Percentiles rank a stretch among this genome's conserved stretches.
Evolutionary conservation across 2,888 invertebrate species (phyloP).

Genomic region (Pristionchus fissidentatus): DNA sequence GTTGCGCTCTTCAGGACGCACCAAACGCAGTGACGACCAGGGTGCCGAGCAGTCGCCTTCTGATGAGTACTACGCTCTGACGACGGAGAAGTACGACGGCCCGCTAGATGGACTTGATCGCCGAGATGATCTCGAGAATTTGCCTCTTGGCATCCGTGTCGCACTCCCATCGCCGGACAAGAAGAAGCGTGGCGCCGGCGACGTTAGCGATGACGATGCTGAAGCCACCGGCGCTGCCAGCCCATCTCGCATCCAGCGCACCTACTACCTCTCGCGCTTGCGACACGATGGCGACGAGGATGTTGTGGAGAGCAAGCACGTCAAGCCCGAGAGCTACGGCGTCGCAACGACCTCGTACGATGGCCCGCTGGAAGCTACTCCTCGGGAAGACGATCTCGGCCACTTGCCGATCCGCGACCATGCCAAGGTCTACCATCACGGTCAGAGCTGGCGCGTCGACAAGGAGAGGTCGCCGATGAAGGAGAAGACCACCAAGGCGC

Average conservation of each 20-base stretch:
- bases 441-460: constrained; percentile 39
- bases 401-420: constrained; percentile 28
- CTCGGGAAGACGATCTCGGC: constrained; percentile 44
- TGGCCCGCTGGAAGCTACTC: constrained; percentile 30
- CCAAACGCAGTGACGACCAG: neutral
- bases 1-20: constrained; percentile 27
- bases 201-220: constrained; percentile 2
- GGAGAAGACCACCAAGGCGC: constrained; percentile 13
- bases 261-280: constrained; percentile 11
- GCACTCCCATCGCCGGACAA: constrained; percentile 11
- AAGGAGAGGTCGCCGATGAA: constrained; percentile 36
- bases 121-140: constrained; percentile 33
- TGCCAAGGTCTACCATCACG: constrained; percentile 22
- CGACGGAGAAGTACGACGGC: constrained; percentile 25
- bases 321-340: constrained; percentile 25
- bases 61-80: constrained; percentile 27
- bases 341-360: constrained; percentile 27
- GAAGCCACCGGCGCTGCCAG: constrained; percentile 19
- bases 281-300: constrained; percentile 39
- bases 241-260: constrained; percentile 15
- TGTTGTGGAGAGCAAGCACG: constrained; percentile 20
- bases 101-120: constrained; percentile 38
- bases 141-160: constrained; percentile 28
- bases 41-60: neutral
- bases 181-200: neutral